Conservation (phyloP, 1,140 invertebrate species). For the Thaumetopoea pityocampa region DNA sequence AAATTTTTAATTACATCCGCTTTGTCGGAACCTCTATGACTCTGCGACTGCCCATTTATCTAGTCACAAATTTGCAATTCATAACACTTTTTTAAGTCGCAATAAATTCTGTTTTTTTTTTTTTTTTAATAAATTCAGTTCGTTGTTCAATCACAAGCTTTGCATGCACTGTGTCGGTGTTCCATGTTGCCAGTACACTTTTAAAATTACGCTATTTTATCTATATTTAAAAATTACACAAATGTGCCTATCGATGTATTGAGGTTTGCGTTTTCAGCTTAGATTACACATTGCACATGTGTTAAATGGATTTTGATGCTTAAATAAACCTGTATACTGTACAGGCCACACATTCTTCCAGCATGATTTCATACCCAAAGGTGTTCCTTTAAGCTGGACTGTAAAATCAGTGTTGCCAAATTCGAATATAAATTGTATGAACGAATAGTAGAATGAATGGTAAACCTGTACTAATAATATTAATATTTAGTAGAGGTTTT, state of each 20-base stretch:
- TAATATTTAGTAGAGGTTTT: conserved; percentile 1
- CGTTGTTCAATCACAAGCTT: conserved; percentile 26
- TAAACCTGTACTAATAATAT: not conserved
- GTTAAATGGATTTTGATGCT: too few relatives aligned
- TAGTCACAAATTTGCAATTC: conserved; percentile 30
- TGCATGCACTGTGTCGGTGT: conserved; percentile 29
- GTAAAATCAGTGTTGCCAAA: conserved; percentile 21
- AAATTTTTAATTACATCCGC: not conserved
- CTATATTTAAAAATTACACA: too few relatives aligned
- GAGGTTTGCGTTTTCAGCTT: too few relatives aligned
- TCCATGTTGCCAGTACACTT: conserved; percentile 23
- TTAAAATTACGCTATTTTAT: too few relatives aligned
- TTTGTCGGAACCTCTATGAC: not conserved
- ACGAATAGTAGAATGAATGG: conserved; percentile 21
- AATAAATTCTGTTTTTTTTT: too few relatives aligned
- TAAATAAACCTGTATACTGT: conserved; percentile 33
- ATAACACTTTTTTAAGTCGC: conserved; percentile 31
- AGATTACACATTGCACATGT: too few relatives aligned
- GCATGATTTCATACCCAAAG: conserved; percentile 48
- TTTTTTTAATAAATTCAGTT: conserved; percentile 17
- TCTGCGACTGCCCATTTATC: too few relatives aligned
- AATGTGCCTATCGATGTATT: too few relatives aligned
- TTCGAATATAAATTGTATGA: conserved; percentile 17
- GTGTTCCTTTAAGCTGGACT: conserved; percentile 44
- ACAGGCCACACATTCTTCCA: conserved; percentile 31